Conservation (phyloP, 2,113 vertebrate genomes). For the Psilopogon haemacephalus region DNA sequence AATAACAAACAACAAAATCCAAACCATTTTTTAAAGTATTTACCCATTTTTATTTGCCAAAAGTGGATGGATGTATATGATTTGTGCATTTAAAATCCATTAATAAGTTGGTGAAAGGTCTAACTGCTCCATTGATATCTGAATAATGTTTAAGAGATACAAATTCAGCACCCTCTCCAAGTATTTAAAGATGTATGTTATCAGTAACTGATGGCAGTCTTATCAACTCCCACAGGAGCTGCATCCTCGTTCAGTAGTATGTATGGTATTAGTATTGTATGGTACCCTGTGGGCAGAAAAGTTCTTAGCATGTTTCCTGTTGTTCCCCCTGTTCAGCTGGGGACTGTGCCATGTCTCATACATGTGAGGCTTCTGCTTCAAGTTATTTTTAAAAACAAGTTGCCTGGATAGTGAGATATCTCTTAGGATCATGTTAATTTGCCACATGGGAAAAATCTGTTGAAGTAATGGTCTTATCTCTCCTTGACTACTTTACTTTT, state of each 20-base stretch:
- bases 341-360: not conserved
- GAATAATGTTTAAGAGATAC: not conserved
- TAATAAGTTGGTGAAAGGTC: not conserved
- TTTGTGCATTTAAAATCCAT: not conserved
- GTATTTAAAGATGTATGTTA: not conserved
- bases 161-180: not conserved
- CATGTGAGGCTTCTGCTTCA: not conserved
- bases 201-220: not conserved
- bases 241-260: not conserved
- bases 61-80: not conserved
- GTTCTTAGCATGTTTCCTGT: not conserved
- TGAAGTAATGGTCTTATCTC: not conserved
- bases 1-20: not conserved
- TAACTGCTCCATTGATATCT: not conserved
- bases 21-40: not conserved
- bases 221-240: not conserved
- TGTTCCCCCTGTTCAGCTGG: not conserved
- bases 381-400: constrained; percentile 30
- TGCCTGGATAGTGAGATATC: not conserved
- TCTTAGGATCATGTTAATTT: not conserved
- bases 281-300: not conserved
- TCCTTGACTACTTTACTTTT: not conserved
- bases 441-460: not conserved
- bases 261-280: not conserved
- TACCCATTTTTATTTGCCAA: not conserved